Conservation (phyloP, 2,797 vertebrate genomes). For the Sebastolobus altivelis region DNA sequence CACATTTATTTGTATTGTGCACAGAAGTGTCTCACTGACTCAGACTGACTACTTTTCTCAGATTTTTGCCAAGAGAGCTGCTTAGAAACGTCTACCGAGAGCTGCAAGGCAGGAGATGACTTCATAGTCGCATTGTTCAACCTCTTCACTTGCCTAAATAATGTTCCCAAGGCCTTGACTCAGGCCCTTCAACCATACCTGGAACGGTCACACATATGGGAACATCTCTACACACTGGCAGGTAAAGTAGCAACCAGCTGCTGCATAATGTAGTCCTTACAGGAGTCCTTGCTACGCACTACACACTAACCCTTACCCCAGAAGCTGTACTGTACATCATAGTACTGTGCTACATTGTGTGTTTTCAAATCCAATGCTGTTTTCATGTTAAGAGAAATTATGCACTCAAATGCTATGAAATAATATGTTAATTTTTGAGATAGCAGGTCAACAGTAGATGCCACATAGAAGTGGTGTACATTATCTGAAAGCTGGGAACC, state of each 20-base stretch:
- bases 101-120: constrained; percentile 71
- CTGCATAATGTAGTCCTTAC: constrained; percentile 17
- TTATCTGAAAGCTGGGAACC: too few species aligned
- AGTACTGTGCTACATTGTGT: background rate
- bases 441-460: too few species aligned
- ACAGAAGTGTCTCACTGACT: constrained; percentile 28
- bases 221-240: constrained; percentile 88
- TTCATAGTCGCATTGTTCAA: constrained; percentile 88
- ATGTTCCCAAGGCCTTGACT: constrained; percentile 89
- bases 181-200: constrained; percentile 89
- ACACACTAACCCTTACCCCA: background rate
- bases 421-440: background rate
- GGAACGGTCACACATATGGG: constrained; percentile 90
- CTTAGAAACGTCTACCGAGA: constrained; percentile 60
- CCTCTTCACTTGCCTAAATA: constrained; percentile 86
- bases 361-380: background rate
- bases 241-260: constrained; percentile 82
- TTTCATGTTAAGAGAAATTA: background rate
- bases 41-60: constrained; percentile 46
- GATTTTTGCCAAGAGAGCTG: constrained; percentile 76
- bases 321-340: background rate
- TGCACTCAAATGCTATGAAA: background rate
- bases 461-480: too few species aligned
- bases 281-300: background rate
- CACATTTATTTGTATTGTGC: constrained; percentile 45